These are phyloP conservation scores for Ciona savignyi DNA, from an alignment of 23 tunicate species.

Conservation along the genomic window DNA sequence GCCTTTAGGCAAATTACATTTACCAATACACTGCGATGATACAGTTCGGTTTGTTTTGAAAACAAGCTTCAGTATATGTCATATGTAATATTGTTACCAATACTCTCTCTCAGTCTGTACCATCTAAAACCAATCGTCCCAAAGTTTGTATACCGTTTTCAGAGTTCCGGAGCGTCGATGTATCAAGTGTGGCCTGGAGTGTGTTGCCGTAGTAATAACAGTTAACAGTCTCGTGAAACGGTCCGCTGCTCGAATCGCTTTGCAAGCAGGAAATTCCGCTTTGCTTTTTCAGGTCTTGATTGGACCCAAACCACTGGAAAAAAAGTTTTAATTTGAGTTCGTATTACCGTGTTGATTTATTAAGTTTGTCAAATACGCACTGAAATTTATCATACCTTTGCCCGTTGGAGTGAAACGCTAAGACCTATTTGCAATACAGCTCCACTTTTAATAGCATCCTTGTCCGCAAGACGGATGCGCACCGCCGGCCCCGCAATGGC, in stretches of 20 bases:
- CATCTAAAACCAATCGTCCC: too few relatives aligned
- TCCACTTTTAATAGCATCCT: constrained; percentile 18
- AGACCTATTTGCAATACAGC: constrained; percentile 36
- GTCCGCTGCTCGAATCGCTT: constrained; percentile 28
- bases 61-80: too few relatives aligned
- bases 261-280: constrained; percentile 27
- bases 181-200: constrained; percentile 46
- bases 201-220: constrained; percentile 68
- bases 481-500: constrained; percentile 59
- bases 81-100: too few relatives aligned
- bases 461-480: constrained; percentile 23
- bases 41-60: too few relatives aligned
- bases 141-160: not conserved
- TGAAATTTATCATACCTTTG: too few relatives aligned
- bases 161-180: not conserved
- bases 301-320: too few relatives aligned
- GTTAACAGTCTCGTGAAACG: constrained; percentile 24
- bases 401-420: not conserved
- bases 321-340: too few relatives aligned
- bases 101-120: too few relatives aligned
- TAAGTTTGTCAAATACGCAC: too few relatives aligned
- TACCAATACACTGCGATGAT: too few relatives aligned
- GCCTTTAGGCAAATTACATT: too few relatives aligned
- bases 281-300: not conserved
- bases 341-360: too few relatives aligned